Evolutionary conservation across 2,797 vertebrate genomes (phyloP).

Genomic region (Lepilemur ruficaudatus): DNA sequence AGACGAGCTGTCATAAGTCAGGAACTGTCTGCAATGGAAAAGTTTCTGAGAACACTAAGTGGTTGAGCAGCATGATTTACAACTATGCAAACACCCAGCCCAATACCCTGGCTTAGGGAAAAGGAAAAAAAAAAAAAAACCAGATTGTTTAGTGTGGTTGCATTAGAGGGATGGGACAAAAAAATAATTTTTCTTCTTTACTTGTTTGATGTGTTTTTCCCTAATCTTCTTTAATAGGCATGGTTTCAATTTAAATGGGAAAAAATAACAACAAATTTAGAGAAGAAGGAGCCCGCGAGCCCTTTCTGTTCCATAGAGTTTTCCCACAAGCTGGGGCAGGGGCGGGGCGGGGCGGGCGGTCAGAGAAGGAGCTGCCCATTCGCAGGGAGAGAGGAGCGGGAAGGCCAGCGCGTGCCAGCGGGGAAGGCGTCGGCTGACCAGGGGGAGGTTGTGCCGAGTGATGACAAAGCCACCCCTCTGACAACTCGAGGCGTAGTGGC

Average conservation of each 20-base stretch:
- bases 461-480: neutral
- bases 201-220: slow-evolving; percentile 57
- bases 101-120: neutral
- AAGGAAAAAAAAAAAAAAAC: neutral
- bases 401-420: neutral
- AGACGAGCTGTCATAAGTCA: neutral
- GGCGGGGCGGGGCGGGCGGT: neutral
- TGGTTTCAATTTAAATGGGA: slow-evolving; percentile 62
- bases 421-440: neutral
- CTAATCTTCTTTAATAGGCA: slow-evolving; percentile 54
- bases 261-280: slow-evolving; percentile 32
- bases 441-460: neutral
- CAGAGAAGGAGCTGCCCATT: neutral
- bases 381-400: slow-evolving; percentile 43
- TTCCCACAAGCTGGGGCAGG: slow-evolving; percentile 31
- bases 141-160: slow-evolving; percentile 34
- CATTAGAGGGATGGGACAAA: slow-evolving; percentile 11
- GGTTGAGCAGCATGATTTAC: neutral
- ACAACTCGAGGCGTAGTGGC: rapidly evolving
- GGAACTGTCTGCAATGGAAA: neutral
- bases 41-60: neutral
- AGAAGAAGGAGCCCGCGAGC: neutral
- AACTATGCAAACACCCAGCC: neutral
- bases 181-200: slow-evolving; percentile 52
- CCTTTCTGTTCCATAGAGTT: slow-evolving; percentile 5